Conservation (phyloP, 2,888 invertebrate genomes). For the Nudaria mundana region DNA sequence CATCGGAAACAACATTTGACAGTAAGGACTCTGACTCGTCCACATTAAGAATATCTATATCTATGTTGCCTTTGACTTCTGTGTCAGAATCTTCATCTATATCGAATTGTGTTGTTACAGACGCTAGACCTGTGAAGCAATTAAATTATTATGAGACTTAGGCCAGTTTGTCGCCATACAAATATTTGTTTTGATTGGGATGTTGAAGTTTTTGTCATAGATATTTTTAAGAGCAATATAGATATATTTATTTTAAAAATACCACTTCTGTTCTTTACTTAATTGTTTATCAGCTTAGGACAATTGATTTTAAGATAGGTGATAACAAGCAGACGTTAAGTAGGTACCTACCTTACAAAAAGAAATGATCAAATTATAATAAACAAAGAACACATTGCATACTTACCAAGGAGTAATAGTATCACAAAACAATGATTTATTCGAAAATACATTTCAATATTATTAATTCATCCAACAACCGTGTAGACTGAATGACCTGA, state of each 20-base stretch:
- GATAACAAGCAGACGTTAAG: no score
- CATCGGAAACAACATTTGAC: constrained; percentile 69
- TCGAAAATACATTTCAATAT: constrained; percentile 16
- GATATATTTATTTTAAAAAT: no score
- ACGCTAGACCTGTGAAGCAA: constrained; percentile 40
- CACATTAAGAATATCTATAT: constrained; percentile 62
- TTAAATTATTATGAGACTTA: neutral
- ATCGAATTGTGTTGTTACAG: constrained; percentile 54
- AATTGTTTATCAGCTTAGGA: no score
- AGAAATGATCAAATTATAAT: no score
- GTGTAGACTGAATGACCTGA: neutral
- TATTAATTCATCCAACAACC: neutral
- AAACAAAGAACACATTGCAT: neutral
- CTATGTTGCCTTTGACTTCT: constrained; percentile 41
- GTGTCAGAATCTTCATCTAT: constrained; percentile 53
- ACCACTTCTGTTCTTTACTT: no score
- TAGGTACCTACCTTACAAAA: no score
- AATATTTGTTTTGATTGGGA: no score
- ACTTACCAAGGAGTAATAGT: constrained; percentile 24
- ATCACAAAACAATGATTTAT: constrained; percentile 12
- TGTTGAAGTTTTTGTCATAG: no score
- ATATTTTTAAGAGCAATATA: no score
- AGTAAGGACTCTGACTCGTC: constrained; percentile 72
- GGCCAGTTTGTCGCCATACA: no score
- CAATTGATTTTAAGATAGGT: neutral